Evolutionary conservation across 2,888 invertebrate species (phyloP).

Genomic region (Pachycephus smyrnensis): DNA sequence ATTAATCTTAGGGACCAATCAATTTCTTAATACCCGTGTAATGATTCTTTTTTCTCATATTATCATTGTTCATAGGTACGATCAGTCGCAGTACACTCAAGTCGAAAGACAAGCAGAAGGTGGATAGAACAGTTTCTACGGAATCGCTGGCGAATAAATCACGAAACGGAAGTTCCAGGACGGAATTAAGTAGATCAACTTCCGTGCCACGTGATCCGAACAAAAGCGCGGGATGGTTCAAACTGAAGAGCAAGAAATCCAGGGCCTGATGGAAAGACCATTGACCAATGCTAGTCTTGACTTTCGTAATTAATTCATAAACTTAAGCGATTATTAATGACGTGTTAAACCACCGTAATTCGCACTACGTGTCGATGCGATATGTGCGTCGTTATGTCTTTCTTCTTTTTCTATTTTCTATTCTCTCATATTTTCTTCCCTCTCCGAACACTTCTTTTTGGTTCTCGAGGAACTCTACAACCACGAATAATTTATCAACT

Average conservation of each 20-base stretch:
- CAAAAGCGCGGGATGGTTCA: conserved; percentile 82
- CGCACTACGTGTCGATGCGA: conserved; percentile 7
- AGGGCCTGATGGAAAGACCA: conserved; percentile 61
- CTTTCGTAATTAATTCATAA: conserved; percentile 56
- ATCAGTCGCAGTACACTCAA: conserved; percentile 63
- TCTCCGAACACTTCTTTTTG: conserved; percentile 15
- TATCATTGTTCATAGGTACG: conserved; percentile 49
- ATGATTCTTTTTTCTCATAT: background rate
- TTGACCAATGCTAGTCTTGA: conserved; percentile 66
- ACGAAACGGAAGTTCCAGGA: conserved; percentile 56
- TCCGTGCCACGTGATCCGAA: conserved; percentile 81
- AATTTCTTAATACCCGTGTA: background rate
- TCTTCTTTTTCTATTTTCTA: conserved; percentile 21
- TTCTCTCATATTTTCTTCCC: conserved; percentile 8
- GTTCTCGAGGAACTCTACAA: conserved; percentile 6
- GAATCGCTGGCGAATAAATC: conserved; percentile 72
- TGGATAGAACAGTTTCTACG: conserved; percentile 70
- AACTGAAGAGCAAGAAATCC: conserved; percentile 70
- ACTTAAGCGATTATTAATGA: conserved; percentile 33
- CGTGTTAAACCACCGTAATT: conserved; percentile 22
- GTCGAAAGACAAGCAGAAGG: conserved; percentile 64
- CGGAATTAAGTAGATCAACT: conserved; percentile 74
- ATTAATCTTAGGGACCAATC: background rate
- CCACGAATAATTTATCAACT: conserved; percentile 32
- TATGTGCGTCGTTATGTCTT: conserved; percentile 24